Evolutionary conservation across 2,888 invertebrate species (phyloP).

Genomic region (Drosophila paranaensis): DNA sequence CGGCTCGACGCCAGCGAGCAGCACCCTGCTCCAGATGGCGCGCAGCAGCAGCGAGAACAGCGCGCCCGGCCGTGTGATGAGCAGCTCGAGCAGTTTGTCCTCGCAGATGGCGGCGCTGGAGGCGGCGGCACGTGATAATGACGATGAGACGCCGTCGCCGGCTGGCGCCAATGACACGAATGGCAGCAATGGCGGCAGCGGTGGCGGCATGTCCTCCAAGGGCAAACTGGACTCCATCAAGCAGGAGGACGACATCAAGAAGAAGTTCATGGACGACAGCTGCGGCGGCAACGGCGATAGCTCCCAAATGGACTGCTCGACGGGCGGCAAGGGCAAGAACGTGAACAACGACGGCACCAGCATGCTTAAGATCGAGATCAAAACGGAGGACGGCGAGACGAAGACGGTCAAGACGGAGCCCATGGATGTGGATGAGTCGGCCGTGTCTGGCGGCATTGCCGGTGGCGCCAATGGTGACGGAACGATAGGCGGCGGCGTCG

Average conservation of each 20-base stretch:
- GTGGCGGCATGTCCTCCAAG: slow-evolving; percentile 85
- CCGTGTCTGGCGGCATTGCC: slow-evolving; percentile 19
- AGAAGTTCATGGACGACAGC: slow-evolving; percentile 87
- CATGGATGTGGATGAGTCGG: slow-evolving; percentile 83
- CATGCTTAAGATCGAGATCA: slow-evolving; percentile 78
- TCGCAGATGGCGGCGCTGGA: slow-evolving; percentile 91
- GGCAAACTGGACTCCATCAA: slow-evolving; percentile 89
- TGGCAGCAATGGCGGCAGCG: slow-evolving; percentile 55
- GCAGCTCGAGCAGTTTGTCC: slow-evolving; percentile 86
- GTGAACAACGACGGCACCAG: slow-evolving; percentile 87
- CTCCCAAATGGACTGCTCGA: slow-evolving; percentile 84
- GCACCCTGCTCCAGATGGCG: slow-evolving; percentile 45
- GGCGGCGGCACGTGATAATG: slow-evolving; percentile 89
- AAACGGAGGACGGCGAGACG: slow-evolving; percentile 72
- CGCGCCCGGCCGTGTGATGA: slow-evolving; percentile 57
- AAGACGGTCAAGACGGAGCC: slow-evolving; percentile 84
- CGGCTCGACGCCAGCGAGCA: slow-evolving; percentile 44
- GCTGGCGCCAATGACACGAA: slow-evolving; percentile 79
- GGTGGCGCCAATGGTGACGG: slow-evolving; percentile 64
- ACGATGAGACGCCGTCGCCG: slow-evolving; percentile 88
- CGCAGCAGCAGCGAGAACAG: slow-evolving; percentile 29
- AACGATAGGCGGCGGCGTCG: slow-evolving; percentile 84
- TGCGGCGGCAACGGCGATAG: slow-evolving; percentile 82
- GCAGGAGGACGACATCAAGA: slow-evolving; percentile 88
- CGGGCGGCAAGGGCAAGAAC: slow-evolving; percentile 86